These are phyloP conservation scores for Cyclopterus lumpus DNA, from an alignment of 2,797 vertebrate species.

Conservation along the genomic window DNA sequence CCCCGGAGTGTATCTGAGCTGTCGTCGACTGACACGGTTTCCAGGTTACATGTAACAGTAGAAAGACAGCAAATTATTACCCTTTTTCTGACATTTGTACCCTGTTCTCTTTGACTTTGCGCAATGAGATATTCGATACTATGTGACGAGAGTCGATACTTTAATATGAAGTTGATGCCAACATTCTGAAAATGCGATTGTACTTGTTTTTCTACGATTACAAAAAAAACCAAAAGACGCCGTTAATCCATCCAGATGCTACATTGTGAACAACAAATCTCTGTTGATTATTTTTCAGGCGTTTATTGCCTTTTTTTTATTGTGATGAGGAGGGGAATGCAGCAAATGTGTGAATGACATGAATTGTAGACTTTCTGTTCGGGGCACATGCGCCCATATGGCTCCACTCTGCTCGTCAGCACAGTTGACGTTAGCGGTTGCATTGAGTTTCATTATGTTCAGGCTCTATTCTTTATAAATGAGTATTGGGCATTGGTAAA, in stretches of 20 bases:
- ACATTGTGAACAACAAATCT: background rate
- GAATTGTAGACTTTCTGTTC: background rate
- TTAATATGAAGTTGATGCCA: no score
- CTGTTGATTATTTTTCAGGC: background rate
- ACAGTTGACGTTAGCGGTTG: background rate
- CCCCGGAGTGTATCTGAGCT: background rate
- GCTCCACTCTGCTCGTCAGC: no score
- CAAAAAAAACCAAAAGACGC: background rate
- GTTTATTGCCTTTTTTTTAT: background rate
- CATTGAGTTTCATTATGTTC: background rate
- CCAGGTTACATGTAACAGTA: background rate
- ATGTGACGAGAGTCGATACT: no score
- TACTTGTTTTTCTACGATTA: no score
- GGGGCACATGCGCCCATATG: background rate
- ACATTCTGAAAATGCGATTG: no score
- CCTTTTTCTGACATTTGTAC: background rate
- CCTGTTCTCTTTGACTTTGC: background rate
- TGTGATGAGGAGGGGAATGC: background rate
- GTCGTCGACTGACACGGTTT: background rate
- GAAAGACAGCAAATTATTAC: background rate
- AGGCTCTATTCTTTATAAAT: background rate
- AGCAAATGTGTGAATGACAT: background rate
- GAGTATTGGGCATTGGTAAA: background rate
- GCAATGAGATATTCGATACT: background rate
- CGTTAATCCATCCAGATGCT: background rate